Evolutionary conservation across 2,113 vertebrate species (phyloP), one percentile per base, ranked within the genome.

Genomic region (Serilophus lunatus): DNA sequence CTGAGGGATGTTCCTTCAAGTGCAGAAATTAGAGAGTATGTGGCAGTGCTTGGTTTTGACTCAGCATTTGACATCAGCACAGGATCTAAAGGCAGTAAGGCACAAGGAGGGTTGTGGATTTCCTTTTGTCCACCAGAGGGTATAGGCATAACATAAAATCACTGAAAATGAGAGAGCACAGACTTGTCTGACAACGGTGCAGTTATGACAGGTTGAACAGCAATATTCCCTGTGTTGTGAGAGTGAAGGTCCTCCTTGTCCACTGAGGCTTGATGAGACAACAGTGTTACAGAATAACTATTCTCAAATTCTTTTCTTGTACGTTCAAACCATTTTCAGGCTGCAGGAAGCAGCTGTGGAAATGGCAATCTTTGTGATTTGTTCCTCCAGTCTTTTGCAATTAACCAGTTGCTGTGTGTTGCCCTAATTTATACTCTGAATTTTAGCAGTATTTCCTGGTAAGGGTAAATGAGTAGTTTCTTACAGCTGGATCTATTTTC

Each of bases 51-150:
- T 59, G 36, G 13, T 24, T 80, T 77, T 36, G 35, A 50, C 20
- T 68, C 50, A 23, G 3, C 11, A 5, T 59, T 81, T 59, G n/a
- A n/a, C n/a, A n/a, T n/a, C n/a, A 49, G 35, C 24, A 11, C 12
- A 13, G 23, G 65, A 47, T 70, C 45, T 56, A 18, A 60, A 61
- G 56, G 47, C n/a, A 36, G 16, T 19, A 45, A 2, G 13, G 19
- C 50, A 13, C 47, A 33, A 51, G 51, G 45, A 63, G 33, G 12
- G 18, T 33, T 94, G 90, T 47, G 71, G 63, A 54, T 91, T 77
- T 35, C 24, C 25, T 81, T 82, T 82, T 91, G 82, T 81, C 96
- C 96, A 90, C 71, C 83, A 97, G 96, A 95, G 93, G 94, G 96
- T 60, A 17, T 9, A 64, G 68, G 63, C 24, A 13, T 51, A 82